phyloP scores from a whole-genome alignment of 2,797 vertebrate genomes.

The Sandelia bainsii region DNA sequence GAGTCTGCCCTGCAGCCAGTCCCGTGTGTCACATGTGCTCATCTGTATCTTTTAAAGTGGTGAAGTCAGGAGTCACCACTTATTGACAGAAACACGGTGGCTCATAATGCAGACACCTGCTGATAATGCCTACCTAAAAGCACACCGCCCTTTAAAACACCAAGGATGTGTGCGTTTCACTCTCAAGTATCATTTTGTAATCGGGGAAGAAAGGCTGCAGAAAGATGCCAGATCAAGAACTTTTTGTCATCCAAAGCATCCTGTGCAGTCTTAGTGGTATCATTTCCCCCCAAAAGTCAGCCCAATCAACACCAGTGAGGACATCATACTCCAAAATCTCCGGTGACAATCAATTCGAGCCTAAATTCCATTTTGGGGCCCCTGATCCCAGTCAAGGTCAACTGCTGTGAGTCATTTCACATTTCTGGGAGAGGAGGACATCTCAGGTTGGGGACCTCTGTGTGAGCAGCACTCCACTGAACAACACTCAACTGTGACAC shows the following conservation, averaged over 20 bases:
- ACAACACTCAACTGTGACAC: constrained; percentile 47
- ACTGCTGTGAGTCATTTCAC: constrained; percentile 32
- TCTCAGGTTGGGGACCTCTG: constrained; percentile 47
- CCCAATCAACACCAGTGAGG: constrained; percentile 47
- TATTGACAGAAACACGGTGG: constrained; percentile 32
- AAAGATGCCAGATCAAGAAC: constrained; percentile 28
- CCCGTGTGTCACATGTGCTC: constrained; percentile 38
- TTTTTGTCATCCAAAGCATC: constrained; percentile 39
- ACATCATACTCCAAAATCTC: constrained; percentile 68
- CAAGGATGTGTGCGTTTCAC: constrained; percentile 17
- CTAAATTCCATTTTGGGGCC: constrained; percentile 62
- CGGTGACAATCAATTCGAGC: constrained; percentile 72
- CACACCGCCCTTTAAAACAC: constrained; percentile 54
- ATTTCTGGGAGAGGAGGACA: constrained; percentile 36
- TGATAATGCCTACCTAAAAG: constrained; percentile 41
- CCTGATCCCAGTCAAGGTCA: constrained; percentile 63
- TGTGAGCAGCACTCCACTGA: constrained; percentile 25
- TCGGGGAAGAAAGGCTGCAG: constrained; percentile 20
- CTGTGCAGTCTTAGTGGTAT: constrained; percentile 34
- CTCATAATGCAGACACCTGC: constrained; percentile 46
- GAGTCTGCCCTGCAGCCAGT: constrained; percentile 43
- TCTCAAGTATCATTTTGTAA: constrained; percentile 20
- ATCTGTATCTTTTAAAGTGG: constrained; percentile 23
- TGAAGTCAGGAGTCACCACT: constrained; percentile 25
- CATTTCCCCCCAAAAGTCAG: constrained; percentile 44